Base-by-base conservation (phyloP, 1,140 invertebrate genomes). In the Glossosoma conforme region DNA sequence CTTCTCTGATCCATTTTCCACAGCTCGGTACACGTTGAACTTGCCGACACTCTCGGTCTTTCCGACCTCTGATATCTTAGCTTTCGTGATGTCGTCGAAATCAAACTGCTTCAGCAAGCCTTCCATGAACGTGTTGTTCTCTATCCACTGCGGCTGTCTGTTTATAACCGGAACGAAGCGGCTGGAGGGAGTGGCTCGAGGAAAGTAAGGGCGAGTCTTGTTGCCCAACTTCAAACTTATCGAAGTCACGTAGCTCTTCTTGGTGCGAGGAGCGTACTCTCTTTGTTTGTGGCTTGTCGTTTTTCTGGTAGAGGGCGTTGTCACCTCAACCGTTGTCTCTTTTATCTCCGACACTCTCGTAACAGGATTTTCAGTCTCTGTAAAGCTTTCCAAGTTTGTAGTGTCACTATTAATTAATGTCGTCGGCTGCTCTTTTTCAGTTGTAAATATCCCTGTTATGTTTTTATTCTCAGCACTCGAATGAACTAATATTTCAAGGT, bases 201-300 rank as follows among this genome's bases (percentile, higher is more conserved):
- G 52, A 33, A 18, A 38, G 24, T 50, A 58, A 10, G 56, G 56
- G 38, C 44, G 47, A 5, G 56, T 54, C 52, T 48, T 54, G 21
- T 59, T 62, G 45, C 56, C 64, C 15, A 70, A 61, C 56, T 71
- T 60, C 40, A 65, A 59, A 56, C 65, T 70, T 2, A 69, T 66
- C 0, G 66, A 70, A 14, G 69, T 71, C 17, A 59, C 61, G 30
- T 59, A 65, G 54, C 66, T 69, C 59, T 68, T 65, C 48, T 63
- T 65, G 11, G 70, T 70, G 21, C 45, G 24, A 11, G 56, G 56
- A n/a, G n/a, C n/a, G n/a, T n/a, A n/a, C n/a, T n/a, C n/a, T n/a
- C n/a, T n/a, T n/a, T n/a, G 8, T 54, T 45, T 24, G 60, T 44
- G n/a, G 50, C 43, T 41, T 32, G 3, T 10, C 9, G 17, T 11